phyloP scores from a whole-genome alignment of 2,797 vertebrate genomes.

The Neosilurus hyrtlii region DNA sequence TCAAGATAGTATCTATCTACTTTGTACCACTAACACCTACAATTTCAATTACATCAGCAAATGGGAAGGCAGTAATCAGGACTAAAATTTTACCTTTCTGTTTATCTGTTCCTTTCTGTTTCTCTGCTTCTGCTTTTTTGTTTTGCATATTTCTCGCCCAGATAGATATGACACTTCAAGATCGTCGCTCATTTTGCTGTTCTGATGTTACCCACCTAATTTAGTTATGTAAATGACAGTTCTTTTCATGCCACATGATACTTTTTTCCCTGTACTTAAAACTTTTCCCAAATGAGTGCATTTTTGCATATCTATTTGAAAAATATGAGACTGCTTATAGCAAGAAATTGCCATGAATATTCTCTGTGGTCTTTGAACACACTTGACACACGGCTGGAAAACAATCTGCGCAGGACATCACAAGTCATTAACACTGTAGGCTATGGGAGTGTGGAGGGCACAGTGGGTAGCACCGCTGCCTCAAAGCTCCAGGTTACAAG shows the following conservation, averaged over 20 bases:
- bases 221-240: background rate
- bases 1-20: background rate
- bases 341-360: background rate
- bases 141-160: background rate
- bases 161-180: background rate
- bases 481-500: background rate
- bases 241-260: background rate
- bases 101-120: background rate
- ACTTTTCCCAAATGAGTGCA: background rate
- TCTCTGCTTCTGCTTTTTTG: background rate
- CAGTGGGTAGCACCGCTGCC: background rate
- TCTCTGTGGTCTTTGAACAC: background rate
- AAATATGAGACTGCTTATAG: background rate
- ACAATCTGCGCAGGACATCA: background rate
- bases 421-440: background rate
- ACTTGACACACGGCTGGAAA: background rate
- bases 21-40: background rate
- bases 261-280: background rate
- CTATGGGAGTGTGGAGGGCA: too few species aligned
- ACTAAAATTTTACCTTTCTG: background rate
- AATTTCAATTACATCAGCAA: background rate
- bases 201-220: background rate
- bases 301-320: background rate
- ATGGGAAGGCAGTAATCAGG: background rate
- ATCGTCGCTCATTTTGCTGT: background rate